These are phyloP conservation scores for Pardosa pseudoannulata DNA, from an alignment of 2,888 invertebrate species.

Conservation along the genomic window DNA sequence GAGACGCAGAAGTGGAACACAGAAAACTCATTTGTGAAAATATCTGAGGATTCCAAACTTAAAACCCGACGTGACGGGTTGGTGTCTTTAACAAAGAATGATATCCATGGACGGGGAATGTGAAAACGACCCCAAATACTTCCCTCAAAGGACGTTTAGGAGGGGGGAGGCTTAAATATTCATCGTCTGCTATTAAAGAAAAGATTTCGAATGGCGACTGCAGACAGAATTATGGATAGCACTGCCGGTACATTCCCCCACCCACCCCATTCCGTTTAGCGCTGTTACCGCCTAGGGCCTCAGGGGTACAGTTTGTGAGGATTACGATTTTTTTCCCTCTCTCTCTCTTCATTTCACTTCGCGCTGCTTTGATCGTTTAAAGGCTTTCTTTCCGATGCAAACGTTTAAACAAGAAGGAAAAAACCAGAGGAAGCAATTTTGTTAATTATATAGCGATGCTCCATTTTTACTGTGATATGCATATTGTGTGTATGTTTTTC, in stretches of 20 bases:
- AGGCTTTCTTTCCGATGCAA: background rate
- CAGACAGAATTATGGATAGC: slow-evolving; percentile 50
- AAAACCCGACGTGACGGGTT: background rate
- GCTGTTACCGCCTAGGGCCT: slow-evolving; percentile 29
- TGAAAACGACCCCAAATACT: background rate
- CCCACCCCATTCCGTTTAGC: no score
- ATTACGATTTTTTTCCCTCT: slow-evolving; percentile 32
- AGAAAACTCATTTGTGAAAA: background rate
- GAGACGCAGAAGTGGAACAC: background rate
- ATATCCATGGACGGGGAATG: slow-evolving; percentile 17
- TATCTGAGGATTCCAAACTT: background rate
- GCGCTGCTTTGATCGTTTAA: no score
- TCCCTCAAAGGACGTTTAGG: slow-evolving; percentile 11
- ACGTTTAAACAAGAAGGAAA: background rate
- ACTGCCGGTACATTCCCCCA: slow-evolving; percentile 45
- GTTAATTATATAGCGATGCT: background rate
- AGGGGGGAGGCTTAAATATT: slow-evolving; percentile 70
- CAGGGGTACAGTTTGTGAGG: slow-evolving; percentile 59
- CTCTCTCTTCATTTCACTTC: background rate
- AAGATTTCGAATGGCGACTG: slow-evolving; percentile 57
- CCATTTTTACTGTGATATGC: background rate
- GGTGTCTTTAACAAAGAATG: slow-evolving; percentile 63
- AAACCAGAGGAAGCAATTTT: background rate
- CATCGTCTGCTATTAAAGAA: slow-evolving; percentile 65
- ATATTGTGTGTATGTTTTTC: background rate